phyloP scores from a whole-genome alignment of 2,113 vertebrate species.

The Pteruthius melanotis region DNA sequence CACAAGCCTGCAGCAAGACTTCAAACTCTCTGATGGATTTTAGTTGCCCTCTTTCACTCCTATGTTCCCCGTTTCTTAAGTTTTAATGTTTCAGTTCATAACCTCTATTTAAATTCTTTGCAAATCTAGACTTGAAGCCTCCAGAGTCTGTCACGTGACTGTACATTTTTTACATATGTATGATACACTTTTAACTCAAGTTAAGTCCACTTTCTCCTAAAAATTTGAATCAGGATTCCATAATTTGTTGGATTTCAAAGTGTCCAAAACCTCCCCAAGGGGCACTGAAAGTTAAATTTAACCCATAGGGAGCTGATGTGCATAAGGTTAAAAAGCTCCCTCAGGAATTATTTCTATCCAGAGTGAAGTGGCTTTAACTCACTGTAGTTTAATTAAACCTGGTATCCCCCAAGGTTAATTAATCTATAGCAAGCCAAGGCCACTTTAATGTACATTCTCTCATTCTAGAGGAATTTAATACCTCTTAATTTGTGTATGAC shows the following conservation, averaged over 20 bases:
- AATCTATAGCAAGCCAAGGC: conserved; percentile 34
- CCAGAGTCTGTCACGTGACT: not conserved
- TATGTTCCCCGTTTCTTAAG: not conserved
- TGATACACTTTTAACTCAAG: not conserved
- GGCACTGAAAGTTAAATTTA: not conserved
- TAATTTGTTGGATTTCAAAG: not conserved
- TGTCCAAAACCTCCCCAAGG: not conserved
- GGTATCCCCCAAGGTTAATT: conserved; percentile 36
- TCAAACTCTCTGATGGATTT: not conserved
- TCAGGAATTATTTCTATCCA: not conserved
- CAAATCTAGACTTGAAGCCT: not conserved
- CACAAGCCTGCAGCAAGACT: not conserved
- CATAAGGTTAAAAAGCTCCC: not conserved
- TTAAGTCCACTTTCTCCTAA: not conserved
- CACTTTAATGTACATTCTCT: not conserved
- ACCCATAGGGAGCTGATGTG: not conserved
- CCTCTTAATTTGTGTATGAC: not conserved
- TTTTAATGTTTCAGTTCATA: not conserved
- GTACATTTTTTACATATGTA: not conserved
- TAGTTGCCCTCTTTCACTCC: not conserved
- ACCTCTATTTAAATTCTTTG: not conserved
- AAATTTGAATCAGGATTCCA: not conserved
- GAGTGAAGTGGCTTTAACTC: conserved; percentile 24
- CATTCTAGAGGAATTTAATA: not conserved
- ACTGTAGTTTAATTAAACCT: conserved; percentile 34